Conservation (phyloP, 2,888 invertebrate species). For the Agrochola circellaris region DNA sequence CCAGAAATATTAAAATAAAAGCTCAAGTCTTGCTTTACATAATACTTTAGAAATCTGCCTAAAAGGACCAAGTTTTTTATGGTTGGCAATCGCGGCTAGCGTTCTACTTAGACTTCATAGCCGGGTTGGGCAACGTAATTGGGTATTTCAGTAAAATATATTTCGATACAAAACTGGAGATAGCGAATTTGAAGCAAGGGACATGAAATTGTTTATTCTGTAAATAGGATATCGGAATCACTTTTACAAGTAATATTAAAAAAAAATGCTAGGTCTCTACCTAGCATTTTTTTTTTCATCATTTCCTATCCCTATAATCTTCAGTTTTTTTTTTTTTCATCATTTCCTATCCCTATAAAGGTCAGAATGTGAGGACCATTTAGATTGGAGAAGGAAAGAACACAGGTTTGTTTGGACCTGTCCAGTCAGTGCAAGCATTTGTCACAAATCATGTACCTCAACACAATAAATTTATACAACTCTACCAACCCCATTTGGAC, state of each 20-base stretch:
- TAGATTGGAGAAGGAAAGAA: not conserved
- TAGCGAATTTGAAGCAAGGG: not conserved
- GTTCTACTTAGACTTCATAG: not conserved
- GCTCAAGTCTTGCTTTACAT: not conserved
- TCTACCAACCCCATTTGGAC: not conserved
- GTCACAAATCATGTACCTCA: not conserved
- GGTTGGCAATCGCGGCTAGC: not conserved
- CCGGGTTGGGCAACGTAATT: slow-evolving; percentile 28
- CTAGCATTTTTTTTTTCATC: too few relatives aligned
- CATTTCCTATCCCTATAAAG: not conserved
- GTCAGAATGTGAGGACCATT: not conserved
- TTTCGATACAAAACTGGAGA: slow-evolving; percentile 9
- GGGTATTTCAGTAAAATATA: slow-evolving; percentile 13
- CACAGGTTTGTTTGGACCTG: not conserved
- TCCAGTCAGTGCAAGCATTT: not conserved
- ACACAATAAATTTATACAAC: not conserved
- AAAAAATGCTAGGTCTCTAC: not conserved
- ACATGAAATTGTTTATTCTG: not conserved
- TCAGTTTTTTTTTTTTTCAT: too few relatives aligned
- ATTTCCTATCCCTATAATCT: not conserved
- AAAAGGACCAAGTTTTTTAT: slow-evolving; percentile 5
- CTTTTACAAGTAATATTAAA: not conserved
- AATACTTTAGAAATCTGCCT: slow-evolving; percentile 30
- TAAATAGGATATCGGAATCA: too few relatives aligned
- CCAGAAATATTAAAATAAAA: not conserved